Base-by-base conservation (phyloP, 2,888 invertebrate species). In the Oxycera nigricornis region DNA sequence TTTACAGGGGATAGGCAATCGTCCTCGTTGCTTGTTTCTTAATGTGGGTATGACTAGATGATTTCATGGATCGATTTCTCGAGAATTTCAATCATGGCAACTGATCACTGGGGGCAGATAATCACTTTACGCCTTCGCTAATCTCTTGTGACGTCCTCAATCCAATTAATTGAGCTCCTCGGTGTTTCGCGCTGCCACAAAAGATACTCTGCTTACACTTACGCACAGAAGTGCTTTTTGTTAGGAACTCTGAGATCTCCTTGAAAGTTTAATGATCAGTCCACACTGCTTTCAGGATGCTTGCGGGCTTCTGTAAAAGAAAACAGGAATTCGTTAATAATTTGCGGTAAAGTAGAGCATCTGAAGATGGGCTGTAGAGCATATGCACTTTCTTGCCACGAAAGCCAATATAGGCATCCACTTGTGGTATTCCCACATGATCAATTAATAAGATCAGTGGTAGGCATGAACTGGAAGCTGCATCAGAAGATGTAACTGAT, bases 401-500 rank as follows among this genome's bases (percentile, higher is more conserved):
- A 39, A 59, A 57, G 46, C 70, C 70, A 52, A 31, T 70, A 22
- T 55, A 70, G 65, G 61, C 50, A 46, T 62, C 30, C 35, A 41
- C 59, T 61, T 76, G 76, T 52, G 76, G 76, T 76, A 76, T 76
- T 76, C 74, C 72, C 76, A 76, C 76, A 76, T 74, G 76, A 76
- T 76, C 76, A 76, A 76, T 76, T 76, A 76, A 76, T 76, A 76
- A 74, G 76, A 76, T 76, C 68, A 31, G 30, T 35, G 35, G 17
- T 2, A n/a, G 14, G 26, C 11, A 31, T 31, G 70, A 70, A 55
- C 52, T 31, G 39, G 50, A 30, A 68, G 68, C 68, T 11, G 30
- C 30, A 7, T n/a, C 14, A 20, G 20, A 61, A 55, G 72, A 68
- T 72, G 72, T 9, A 35, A 30, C 20, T 26, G 30, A 46, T 28